Evolutionary conservation across 2,888 invertebrate species (phyloP).

Genomic region (Biston betularia): DNA sequence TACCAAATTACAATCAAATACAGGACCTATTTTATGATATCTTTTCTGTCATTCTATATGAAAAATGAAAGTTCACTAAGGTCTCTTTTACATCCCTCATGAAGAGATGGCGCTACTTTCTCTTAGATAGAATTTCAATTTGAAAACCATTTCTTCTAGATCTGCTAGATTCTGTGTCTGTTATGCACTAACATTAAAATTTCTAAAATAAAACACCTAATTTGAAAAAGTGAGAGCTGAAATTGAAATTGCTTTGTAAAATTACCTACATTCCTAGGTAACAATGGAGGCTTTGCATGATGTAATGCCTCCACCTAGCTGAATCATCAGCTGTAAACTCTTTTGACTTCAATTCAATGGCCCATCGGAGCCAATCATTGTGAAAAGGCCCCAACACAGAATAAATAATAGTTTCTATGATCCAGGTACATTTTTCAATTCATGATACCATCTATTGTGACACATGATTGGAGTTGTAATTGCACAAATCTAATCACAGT

Average conservation of each 20-base stretch:
- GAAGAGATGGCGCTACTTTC: conserved; percentile 23
- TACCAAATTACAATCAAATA: too few relatives aligned
- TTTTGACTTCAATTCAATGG: conserved; percentile 61
- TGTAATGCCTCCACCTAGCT: conserved; percentile 64
- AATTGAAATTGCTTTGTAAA: conserved; percentile 33
- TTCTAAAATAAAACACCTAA: conserved; percentile 21
- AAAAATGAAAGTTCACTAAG: not conserved
- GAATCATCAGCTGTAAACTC: conserved; percentile 63
- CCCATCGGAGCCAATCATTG: conserved; percentile 44
- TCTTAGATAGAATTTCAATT: too few relatives aligned
- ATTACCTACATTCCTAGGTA: conserved; percentile 37
- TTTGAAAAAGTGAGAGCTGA: conserved; percentile 36
- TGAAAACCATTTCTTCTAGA: not conserved
- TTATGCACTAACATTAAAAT: not conserved
- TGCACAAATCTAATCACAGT: conserved; percentile 44
- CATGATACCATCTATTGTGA: conserved; percentile 55
- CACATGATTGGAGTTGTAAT: conserved; percentile 62
- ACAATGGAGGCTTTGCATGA: conserved; percentile 59
- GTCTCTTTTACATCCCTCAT: not conserved
- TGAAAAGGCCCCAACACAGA: conserved; percentile 21
- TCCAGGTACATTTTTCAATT: conserved; percentile 49
- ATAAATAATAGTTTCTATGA: conserved; percentile 6
- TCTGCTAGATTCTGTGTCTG: not conserved
- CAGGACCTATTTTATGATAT: not conserved
- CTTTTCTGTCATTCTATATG: not conserved